Percentiles rank a stretch among this genome's conserved stretches.
phyloP scores from a whole-genome alignment of 2,888 invertebrate genomes.

The Eupithecia inturbata region DNA sequence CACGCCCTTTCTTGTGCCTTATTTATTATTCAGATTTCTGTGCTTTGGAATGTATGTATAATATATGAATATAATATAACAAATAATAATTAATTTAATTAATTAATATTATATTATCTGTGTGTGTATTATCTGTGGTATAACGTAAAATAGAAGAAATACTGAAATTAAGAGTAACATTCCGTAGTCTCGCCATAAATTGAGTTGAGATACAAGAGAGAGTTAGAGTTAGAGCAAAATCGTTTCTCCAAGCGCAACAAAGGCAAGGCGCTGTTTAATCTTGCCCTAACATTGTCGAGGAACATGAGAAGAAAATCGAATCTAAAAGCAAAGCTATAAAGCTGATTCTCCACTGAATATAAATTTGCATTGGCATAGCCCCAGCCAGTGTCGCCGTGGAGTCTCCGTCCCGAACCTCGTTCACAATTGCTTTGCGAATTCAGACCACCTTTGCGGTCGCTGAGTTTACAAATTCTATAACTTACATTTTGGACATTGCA shows the following conservation, averaged over 20 bases:
- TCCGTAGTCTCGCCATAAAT: neutral
- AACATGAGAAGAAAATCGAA: neutral
- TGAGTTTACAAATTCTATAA: slow-evolving; percentile 18
- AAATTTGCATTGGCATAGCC: slow-evolving; percentile 2
- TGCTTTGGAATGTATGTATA: too few relatives aligned
- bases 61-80: too few relatives aligned
- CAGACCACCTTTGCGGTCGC: slow-evolving; percentile 21
- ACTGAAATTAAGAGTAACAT: neutral
- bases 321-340: neutral
- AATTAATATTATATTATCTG: too few relatives aligned
- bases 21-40: too few relatives aligned
- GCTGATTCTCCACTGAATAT: neutral
- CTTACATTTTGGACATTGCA: slow-evolving; percentile 9
- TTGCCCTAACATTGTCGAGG: neutral
- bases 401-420: slow-evolving; percentile 15
- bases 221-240: neutral
- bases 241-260: neutral
- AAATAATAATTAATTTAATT: too few relatives aligned
- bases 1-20: too few relatives aligned
- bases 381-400: neutral
- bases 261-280: neutral
- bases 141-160: neutral
- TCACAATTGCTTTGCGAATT: slow-evolving; percentile 23
- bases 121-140: too few relatives aligned
- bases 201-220: neutral